phyloP scores from a whole-genome alignment of 2,113 vertebrate genomes.

The Cryptotis parvus region DNA sequence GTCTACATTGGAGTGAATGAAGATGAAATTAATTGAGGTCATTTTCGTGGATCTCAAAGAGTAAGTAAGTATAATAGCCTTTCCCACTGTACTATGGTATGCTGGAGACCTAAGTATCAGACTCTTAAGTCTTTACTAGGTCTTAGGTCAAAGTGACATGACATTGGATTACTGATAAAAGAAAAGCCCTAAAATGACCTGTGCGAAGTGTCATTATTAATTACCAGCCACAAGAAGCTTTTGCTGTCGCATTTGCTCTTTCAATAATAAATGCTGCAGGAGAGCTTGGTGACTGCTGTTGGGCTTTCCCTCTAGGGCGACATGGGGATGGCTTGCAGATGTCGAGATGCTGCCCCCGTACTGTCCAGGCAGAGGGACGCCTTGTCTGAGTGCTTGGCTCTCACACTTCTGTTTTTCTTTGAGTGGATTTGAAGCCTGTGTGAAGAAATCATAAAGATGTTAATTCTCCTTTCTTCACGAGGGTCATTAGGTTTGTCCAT shows the following conservation, averaged over 20 bases:
- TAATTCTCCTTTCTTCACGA: conserved; percentile 52
- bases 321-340: conserved; percentile 88
- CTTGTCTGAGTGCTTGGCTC: conserved; percentile 88
- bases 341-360: conserved; percentile 90
- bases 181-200: conserved; percentile 47
- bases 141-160: background rate
- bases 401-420: conserved; percentile 94
- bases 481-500: background rate
- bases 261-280: conserved; percentile 96
- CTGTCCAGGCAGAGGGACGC: conserved; percentile 90
- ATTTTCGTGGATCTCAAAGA: background rate
- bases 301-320: conserved; percentile 93
- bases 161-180: background rate
- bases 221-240: conserved; percentile 96
- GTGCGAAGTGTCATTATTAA: conserved; percentile 20
- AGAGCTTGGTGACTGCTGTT: conserved; percentile 98
- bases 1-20: background rate
- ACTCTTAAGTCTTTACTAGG: background rate
- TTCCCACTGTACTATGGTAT: background rate
- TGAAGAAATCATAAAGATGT: conserved; percentile 74
- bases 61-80: background rate
- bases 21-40: background rate
- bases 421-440: conserved; percentile 92
- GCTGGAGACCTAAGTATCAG: background rate
- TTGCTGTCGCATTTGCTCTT: conserved; percentile 98